Evolutionary conservation across 2,888 invertebrate genomes (phyloP), one percentile per base, ranked within the genome.

Genomic region (Acrobasis repandana): DNA sequence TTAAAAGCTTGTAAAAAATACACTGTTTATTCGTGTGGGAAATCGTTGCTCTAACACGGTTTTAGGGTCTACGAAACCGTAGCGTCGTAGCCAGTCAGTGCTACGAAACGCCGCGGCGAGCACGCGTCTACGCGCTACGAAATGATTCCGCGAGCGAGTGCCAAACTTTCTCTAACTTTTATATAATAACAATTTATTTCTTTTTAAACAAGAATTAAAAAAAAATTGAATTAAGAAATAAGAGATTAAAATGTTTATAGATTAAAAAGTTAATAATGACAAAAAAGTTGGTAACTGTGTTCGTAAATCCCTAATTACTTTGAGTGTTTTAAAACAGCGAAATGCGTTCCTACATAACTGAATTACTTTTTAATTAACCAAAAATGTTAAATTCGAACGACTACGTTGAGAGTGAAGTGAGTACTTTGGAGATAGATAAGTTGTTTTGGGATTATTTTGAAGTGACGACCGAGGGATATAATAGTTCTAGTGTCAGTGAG

Each of bases 361-460:
- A 51, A 59, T 28, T 59, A 11, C 14, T 38, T 15, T 43, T 38
- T 49, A 43, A n/a, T 11, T 16, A 47, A 56, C 3, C 11, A 74
- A 70, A 65, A 79, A 36, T 74, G 49, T 18, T 68, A 36, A 70
- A 63, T 11, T 66, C 65, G 10, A 70, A 70, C n/a, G 74, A 75
- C 8, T 70, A 73, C 16, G 68, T 66, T 4, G 71, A 72, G 2
- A 10, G 48, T 0, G 67, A 70, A 51, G 61, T 65, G 9, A 70
- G 71, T 2, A 77, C 83, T 0, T 73, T 76, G 0, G 76, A 71
- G 3, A 71, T 83, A 1, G 83, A 87, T 61, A 76, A 70, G 20
- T 70, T 80, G 48, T 87, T 90, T 61, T 88, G 88, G 88, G 89
- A 89, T 6, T 88, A 88, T 63, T 89, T 89, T 34, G 88, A 89